Evolutionary conservation across 2,113 vertebrate species (phyloP), one percentile per base, ranked within the genome.

Genomic region (Tamias sibiricus): DNA sequence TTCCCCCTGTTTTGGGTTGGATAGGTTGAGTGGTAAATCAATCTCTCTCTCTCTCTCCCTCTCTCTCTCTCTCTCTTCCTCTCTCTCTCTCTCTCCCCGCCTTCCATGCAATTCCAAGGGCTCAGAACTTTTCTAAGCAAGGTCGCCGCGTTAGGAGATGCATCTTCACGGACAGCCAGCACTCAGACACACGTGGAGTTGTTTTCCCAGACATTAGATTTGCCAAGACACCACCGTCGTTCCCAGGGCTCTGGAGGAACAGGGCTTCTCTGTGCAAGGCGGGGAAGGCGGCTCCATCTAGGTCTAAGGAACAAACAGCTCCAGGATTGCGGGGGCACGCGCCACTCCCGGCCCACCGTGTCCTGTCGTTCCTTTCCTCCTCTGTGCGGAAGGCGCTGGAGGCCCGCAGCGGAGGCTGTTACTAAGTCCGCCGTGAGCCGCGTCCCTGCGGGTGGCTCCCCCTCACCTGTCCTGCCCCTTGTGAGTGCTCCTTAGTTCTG

Each of bases 261-360:
- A 72, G 37, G 11, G 20, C 9, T 52, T 93, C 77, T 30, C 42
- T 24, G 71, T 24, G 49, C 22, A 66, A 20, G n/a, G 14, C 8
- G 1, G 30, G 7, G 62, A 59, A 40, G 40, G 44, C 3, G 30
- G 44, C 20, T 4, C 30, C 35, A 44, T 32, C 4, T 22, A 17
- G 62, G 71, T 44, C 2, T 62, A 44, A 76, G 37, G 26, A 59
- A 30, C 26, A 87, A 40, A 37, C 10, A 75, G 72, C 49, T 40
- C 10, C 0, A 16, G 9, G 4, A 1, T 42, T 4, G 59, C 1
- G n/a, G 22, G 37, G 47, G 17, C 8, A 17, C 47, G 44, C 49
- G 19, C 42, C 28, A 52, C 16, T 74, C 16, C 66, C 66, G 84
- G 11, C 44, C 24, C 8, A 28, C 4, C n/a, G 82, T 42, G 59